These are phyloP conservation scores for Tylochromis polylepis DNA, from an alignment of 2,113 vertebrate genomes.

Conservation along the genomic window DNA sequence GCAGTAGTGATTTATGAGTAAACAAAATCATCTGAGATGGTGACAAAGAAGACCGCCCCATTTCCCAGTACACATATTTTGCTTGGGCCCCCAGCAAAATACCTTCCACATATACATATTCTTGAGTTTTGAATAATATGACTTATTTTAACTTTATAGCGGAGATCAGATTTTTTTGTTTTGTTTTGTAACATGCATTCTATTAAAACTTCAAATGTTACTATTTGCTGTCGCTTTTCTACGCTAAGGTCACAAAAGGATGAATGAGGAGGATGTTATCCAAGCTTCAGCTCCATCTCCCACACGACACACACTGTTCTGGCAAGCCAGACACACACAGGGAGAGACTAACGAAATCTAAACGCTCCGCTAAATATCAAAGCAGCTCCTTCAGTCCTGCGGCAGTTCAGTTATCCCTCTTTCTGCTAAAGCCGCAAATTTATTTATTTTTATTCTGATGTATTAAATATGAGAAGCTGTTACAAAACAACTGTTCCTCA, in stretches of 20 bases:
- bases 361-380: not conserved
- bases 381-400: not conserved
- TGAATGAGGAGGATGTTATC: not conserved
- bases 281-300: not conserved
- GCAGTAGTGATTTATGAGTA: not conserved
- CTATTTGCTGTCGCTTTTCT: not conserved
- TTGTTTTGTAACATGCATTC: too few relatives aligned
- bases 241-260: not conserved
- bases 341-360: not conserved
- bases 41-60: not conserved
- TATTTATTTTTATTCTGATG: not conserved
- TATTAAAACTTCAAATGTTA: not conserved
- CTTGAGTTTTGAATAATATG: rapidly evolving
- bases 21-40: not conserved
- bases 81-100: too few relatives aligned
- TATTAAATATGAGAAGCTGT: not conserved
- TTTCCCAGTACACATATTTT: not conserved
- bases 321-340: not conserved
- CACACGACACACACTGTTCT: not conserved
- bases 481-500: not conserved
- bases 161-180: too few relatives aligned
- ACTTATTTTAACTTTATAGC: not conserved
- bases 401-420: not conserved
- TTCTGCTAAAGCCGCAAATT: not conserved
- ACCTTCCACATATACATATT: not conserved